Conservation (phyloP, 2,888 invertebrate genomes). For the Phlogophora meticulosa region DNA sequence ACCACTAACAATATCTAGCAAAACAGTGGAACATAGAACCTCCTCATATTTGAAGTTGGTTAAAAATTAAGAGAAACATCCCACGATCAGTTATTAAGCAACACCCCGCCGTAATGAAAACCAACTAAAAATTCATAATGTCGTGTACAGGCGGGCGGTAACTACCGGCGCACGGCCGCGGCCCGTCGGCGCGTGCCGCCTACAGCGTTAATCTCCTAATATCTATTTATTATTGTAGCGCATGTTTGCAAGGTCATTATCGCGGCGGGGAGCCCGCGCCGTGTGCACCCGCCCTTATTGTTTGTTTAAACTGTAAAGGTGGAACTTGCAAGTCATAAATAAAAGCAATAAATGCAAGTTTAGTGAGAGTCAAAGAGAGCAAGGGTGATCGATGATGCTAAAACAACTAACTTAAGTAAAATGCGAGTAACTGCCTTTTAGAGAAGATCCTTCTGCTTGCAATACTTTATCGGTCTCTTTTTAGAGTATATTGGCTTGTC, state of each 20-base stretch:
- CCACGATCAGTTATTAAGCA: slow-evolving; percentile 44
- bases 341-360: slow-evolving; percentile 51
- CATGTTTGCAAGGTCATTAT: slow-evolving; percentile 82
- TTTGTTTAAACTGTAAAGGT: slow-evolving; percentile 66
- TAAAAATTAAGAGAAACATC: slow-evolving; percentile 55
- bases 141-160: slow-evolving; percentile 64
- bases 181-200: slow-evolving; percentile 67
- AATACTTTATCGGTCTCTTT: not conserved
- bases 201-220: slow-evolving; percentile 80
- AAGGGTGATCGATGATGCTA: slow-evolving; percentile 7
- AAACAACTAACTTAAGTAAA: not conserved
- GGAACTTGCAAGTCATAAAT: slow-evolving; percentile 64
- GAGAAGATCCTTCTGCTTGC: not conserved
- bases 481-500: not conserved
- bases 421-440: not conserved
- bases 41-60: too few relatives aligned
- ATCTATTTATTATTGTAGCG: slow-evolving; percentile 81
- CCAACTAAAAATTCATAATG: slow-evolving; percentile 68
- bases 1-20: too few relatives aligned
- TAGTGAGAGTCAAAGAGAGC: slow-evolving; percentile 49
- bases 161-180: slow-evolving; percentile 64
- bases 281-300: slow-evolving; percentile 75
- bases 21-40: too few relatives aligned
- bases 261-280: slow-evolving; percentile 72
- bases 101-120: slow-evolving; percentile 53